These are phyloP conservation scores for Antidorcas marsupialis DNA, from an alignment of 2,113 vertebrate species.

Conservation along the genomic window DNA sequence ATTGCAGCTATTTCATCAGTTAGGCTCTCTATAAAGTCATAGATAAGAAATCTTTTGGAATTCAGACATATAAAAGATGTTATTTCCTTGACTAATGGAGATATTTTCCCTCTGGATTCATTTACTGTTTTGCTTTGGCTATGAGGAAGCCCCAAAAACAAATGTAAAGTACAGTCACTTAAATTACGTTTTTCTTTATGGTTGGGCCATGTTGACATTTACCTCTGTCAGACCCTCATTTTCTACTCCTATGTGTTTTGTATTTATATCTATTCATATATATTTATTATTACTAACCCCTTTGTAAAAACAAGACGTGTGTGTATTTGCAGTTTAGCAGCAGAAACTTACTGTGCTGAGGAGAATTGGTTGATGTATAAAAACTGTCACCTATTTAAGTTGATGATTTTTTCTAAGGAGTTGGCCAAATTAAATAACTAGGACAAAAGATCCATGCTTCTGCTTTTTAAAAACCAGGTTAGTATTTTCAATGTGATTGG, in stretches of 20 bases:
- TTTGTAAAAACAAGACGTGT: not conserved
- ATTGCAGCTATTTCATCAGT: not conserved
- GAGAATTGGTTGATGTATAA: not conserved
- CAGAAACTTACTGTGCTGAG: not conserved
- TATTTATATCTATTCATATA: not conserved
- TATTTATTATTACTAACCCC: not conserved
- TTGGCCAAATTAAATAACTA: not conserved
- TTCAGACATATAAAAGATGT: conserved; percentile 2
- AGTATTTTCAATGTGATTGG: not conserved
- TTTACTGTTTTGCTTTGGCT: not conserved
- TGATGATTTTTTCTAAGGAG: not conserved
- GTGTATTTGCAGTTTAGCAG: not conserved
- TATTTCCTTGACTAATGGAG: conserved; percentile 25
- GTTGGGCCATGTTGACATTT: not conserved
- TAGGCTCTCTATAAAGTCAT: not conserved
- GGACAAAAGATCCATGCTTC: not conserved
- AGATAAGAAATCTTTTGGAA: not conserved
- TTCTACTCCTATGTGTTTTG: not conserved
- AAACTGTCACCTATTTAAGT: not conserved
- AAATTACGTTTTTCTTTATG: not conserved
- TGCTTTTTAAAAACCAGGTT: not conserved
- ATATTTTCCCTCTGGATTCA: not conserved
- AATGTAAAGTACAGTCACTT: not conserved
- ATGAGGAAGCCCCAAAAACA: not conserved
- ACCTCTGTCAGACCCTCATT: not conserved